Base-by-base conservation (phyloP, 2,888 invertebrate genomes). In the Rhodophaea formosa region DNA sequence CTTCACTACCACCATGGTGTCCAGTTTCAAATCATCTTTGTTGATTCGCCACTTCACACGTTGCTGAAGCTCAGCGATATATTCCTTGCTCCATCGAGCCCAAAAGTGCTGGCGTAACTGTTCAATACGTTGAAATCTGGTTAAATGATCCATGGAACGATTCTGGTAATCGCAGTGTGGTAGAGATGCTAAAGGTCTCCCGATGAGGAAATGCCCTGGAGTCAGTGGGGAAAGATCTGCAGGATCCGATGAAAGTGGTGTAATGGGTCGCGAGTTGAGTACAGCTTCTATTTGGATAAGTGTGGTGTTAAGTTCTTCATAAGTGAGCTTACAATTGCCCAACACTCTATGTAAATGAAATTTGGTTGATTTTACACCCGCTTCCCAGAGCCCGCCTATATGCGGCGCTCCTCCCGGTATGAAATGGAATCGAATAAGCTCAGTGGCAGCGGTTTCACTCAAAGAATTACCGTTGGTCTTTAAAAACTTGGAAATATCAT, bases 61-160 rank as follows among this genome's bases (percentile, higher is more conserved):
- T 5, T 49, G 59, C 16, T 70, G 70, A 0, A 69, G 53, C 56
- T 67, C 66, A 2, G 69, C 45, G 8, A 70, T 59, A 30, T 67
- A 68, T 46, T 69, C 68, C 15, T 61, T 65, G n/a, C 54, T 55
- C 66, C 63, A 67, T 0, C 61, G 39, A 7, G 35, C 12, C 63
- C 62, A 64, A 35, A 64, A 62, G 7, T 59, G 52, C 12, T 65
- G 63, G 0, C 61, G 47, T 3, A 60, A 32, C 10, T 65, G 60
- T 29, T 65, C 63, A 15, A 63, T 52, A 14, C 60, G 42, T 5
- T 58, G 17, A 17, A 54, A 61, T 8, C 63, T 52, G 39, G 32
- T 30, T 10, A 62, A 16, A 35, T 45, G 45, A 32, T 35, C 42
- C 5, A 14, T 30, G 7, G 30, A 8, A 8, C 8, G 1, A 0